Evolutionary conservation across 2,888 invertebrate species (phyloP).

Genomic region (Ferrisia virgata): DNA sequence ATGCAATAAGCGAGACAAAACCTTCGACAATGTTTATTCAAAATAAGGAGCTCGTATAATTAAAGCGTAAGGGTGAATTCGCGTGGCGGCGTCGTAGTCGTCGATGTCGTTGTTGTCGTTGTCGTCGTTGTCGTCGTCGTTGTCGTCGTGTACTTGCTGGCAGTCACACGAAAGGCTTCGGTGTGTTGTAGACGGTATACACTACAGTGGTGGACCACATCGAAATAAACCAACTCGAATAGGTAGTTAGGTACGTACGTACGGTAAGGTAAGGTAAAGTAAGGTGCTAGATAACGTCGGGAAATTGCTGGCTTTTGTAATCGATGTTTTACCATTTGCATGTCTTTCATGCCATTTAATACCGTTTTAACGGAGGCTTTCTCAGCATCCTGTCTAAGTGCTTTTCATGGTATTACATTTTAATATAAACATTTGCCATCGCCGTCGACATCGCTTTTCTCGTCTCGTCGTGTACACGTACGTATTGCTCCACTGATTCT

Average conservation of each 20-base stretch:
- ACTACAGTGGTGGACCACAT: constrained; percentile 1
- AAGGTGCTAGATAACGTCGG: not conserved
- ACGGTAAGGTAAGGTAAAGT: too few relatives aligned
- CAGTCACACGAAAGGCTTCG: constrained; percentile 8
- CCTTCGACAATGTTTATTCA: constrained; percentile 21
- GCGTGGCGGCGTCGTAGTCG: not conserved
- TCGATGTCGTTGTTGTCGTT: not conserved
- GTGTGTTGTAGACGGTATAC: not conserved
- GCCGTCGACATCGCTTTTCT: not conserved
- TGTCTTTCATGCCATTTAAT: constrained; percentile 23
- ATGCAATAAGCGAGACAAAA: constrained; percentile 20
- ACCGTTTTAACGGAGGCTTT: constrained; percentile 20
- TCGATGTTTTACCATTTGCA: constrained; percentile 28
- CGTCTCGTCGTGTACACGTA: not conserved
- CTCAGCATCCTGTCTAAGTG: constrained; percentile 8
- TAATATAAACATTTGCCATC: not conserved
- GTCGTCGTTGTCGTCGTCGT: too few relatives aligned
- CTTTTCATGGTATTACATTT: constrained; percentile 24
- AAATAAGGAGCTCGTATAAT: constrained; percentile 12
- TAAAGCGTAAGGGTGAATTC: constrained; percentile 1
- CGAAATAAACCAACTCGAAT: not conserved
- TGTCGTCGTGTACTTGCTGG: not conserved
- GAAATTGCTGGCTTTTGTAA: constrained; percentile 26
- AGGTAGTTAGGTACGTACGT: too few relatives aligned
- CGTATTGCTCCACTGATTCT: not conserved